Evolutionary conservation across 2,113 vertebrate genomes (phyloP).

Genomic region (Apistogramma diplotaenia): DNA sequence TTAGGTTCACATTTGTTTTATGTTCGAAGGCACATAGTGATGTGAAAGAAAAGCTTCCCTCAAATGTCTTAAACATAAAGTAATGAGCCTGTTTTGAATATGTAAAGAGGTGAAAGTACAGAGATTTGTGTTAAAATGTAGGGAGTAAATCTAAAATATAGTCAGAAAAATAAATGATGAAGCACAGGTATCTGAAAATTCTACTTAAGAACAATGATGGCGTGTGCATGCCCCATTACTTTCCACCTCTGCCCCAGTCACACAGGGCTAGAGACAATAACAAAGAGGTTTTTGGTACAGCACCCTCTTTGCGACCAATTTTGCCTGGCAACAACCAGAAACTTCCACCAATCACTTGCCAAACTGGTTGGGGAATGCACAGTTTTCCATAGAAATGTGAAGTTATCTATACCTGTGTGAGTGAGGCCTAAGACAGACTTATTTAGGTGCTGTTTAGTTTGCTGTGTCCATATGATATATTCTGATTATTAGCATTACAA

Average conservation of each 20-base stretch:
- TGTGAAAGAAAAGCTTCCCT: neutral
- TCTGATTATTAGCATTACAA: neutral
- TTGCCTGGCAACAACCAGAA: neutral
- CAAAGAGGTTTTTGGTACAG: neutral
- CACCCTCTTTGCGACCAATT: neutral
- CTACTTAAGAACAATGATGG: neutral
- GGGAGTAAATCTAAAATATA: neutral
- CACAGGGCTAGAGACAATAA: neutral
- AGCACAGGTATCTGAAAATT: neutral
- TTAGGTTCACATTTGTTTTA: neutral
- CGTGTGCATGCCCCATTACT: neutral
- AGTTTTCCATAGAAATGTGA: too few relatives aligned
- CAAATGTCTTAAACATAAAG: neutral
- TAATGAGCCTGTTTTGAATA: neutral
- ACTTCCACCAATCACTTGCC: neutral
- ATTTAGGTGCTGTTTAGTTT: too few relatives aligned
- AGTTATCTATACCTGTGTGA: neutral
- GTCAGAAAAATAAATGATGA: neutral
- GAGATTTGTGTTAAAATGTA: neutral
- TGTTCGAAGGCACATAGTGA: neutral
- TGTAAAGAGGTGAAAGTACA: neutral
- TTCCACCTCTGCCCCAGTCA: too few relatives aligned
- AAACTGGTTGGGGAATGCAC: neutral
- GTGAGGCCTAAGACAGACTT: neutral
- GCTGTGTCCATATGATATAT: neutral